Percentiles rank a stretch among this genome's conserved stretches.
These are phyloP conservation scores for Stegodyphus dumicola DNA, from an alignment of 1,140 invertebrate genomes.

Conservation along the genomic window DNA sequence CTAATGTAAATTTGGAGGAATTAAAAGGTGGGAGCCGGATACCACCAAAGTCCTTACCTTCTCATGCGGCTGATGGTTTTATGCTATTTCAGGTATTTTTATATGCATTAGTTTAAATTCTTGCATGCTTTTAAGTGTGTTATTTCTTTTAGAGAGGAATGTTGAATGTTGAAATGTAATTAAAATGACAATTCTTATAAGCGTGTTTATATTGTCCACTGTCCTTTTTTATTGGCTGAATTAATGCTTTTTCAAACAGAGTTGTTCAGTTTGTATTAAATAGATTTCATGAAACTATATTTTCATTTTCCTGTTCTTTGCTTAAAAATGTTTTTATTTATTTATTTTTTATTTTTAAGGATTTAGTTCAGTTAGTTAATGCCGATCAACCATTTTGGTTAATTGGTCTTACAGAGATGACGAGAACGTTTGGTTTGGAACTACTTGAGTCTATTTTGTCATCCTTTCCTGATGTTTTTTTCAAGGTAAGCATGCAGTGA, in stretches of 20 bases:
- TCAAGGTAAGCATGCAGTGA: conserved; percentile 75
- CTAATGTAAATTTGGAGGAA: conserved; percentile 73
- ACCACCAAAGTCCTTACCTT: conserved; percentile 83
- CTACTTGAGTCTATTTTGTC: conserved; percentile 92
- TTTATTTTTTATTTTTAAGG: conserved; percentile 69
- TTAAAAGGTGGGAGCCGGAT: conserved; percentile 80
- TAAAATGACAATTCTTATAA: too few species aligned
- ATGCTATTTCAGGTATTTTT: conserved; percentile 87
- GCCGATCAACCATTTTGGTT: conserved; percentile 96
- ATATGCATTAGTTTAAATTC: background rate
- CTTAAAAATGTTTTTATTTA: conserved; percentile 14
- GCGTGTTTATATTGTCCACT: too few species aligned
- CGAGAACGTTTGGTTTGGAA: conserved; percentile 95
- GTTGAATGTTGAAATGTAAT: too few species aligned
- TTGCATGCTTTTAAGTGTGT: too few species aligned
- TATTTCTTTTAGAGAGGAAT: too few species aligned
- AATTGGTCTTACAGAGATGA: conserved; percentile 95
- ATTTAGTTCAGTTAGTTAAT: conserved; percentile 95
- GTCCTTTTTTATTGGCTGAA: too few species aligned
- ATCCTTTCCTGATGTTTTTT: conserved; percentile 91
- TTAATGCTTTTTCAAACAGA: background rate
- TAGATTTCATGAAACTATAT: background rate
- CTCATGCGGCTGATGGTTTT: conserved; percentile 94
- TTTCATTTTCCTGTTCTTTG: background rate
- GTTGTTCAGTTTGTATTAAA: background rate